A percentile compares a stretch with the other conserved stretches of the same genome.
phyloP scores from a whole-genome alignment of 2,113 vertebrate genomes.

The Puntigrus tetrazona region DNA sequence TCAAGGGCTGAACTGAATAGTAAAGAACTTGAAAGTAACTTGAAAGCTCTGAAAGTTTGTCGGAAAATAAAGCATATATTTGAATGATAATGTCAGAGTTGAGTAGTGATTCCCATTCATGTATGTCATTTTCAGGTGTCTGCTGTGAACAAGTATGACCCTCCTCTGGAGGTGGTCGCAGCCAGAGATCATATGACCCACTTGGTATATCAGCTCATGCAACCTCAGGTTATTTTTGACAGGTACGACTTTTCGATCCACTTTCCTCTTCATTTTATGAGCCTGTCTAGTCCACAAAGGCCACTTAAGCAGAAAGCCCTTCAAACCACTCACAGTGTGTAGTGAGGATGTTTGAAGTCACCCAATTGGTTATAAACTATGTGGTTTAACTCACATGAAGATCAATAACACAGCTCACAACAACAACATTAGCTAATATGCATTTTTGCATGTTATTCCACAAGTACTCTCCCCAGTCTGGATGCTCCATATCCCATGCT shows the following conservation, averaged over 20 bases:
- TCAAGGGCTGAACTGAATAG: not conserved
- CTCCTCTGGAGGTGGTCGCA: conserved; percentile 86
- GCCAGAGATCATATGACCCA: conserved; percentile 85
- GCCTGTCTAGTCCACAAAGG: not conserved
- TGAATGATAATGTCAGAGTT: not conserved
- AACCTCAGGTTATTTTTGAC: conserved; percentile 85
- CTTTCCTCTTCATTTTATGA: not conserved
- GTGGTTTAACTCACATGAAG: not conserved
- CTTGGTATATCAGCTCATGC: conserved; percentile 74
- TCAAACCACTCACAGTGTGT: not conserved
- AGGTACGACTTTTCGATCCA: conserved; percentile 73
- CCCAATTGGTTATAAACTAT: not conserved
- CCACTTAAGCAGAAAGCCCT: not conserved
- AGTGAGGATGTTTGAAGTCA: conserved; percentile 12
- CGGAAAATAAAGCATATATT: not conserved
- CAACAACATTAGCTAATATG: not conserved
- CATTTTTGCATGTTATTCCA: conserved; percentile 6
- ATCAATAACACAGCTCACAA: not conserved
- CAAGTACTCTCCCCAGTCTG: conserved; percentile 80
- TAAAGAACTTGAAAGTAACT: not conserved
- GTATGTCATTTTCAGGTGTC: conserved; percentile 75
- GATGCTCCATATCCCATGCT: conserved; percentile 88
- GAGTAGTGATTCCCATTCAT: not conserved
- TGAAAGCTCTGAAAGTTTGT: not conserved
- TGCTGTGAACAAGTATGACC: conserved; percentile 83